Evolutionary conservation across 1,140 invertebrate species (phyloP), one percentile per base, ranked within the genome.

Genomic region (Drosophila neocordata): DNA sequence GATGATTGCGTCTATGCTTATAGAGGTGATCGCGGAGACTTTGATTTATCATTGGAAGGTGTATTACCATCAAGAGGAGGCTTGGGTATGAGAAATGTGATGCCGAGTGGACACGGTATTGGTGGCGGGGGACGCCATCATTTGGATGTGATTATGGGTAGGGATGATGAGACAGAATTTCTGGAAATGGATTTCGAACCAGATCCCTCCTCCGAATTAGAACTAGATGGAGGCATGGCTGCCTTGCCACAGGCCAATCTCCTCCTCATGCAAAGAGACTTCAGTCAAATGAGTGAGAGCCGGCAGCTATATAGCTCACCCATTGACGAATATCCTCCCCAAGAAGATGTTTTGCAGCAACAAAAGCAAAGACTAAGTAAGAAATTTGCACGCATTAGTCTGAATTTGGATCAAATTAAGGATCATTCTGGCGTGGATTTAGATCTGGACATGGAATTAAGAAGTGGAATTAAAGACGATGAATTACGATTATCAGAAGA

Each of bases 151-250:
- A 55, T 70, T 1, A 52, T 70, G 12, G 41, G 74, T 15, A 61
- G 75, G 0, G 90, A 91, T 48, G 90, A 91, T 63, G 90, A 91
- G 18, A 91, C 85, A 6, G 90, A 91, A 61, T 91, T 91, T 34
- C 65, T 91, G 6, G 90, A 91, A 85, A 91, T 91, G 90, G 90
- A 91, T 53, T 91, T 91, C 11, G 90, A 91, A 12, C 90, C 90
- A 5, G 90, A 91, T 61, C 88, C 90, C 1, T 73, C 77, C 0
- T 91, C 90, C 9, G 90, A 91, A 52, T 60, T 90, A 12, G 90
- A 91, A 13, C 85, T 87, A 60, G 61, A 59, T 15, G 74, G 69
- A 27, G 55, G 44, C 9, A 34, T 66, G 2, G 66, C 27, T 22
- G 51, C 56, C 7, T n/a, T 62, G 34, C 76, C 69, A 1, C 70